Conservation (phyloP, 2,888 invertebrate species). For the Stenolophus ochropezus region DNA sequence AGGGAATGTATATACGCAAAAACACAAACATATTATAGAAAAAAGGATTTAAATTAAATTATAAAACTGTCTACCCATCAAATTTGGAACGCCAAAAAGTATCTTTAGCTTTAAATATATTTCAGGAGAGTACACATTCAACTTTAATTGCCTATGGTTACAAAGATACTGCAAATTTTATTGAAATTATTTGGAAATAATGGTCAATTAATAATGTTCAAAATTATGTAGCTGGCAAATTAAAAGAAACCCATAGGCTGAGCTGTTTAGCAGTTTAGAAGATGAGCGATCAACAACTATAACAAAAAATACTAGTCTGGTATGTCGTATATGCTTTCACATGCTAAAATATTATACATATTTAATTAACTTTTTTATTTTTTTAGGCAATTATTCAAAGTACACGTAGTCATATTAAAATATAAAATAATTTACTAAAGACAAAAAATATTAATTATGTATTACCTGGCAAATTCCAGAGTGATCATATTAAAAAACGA, state of each 20-base stretch:
- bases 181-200: neutral
- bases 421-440: neutral
- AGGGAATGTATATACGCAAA: neutral
- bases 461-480: neutral
- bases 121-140: slow-evolving; percentile 5
- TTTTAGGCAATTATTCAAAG: neutral
- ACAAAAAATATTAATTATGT: neutral
- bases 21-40: neutral
- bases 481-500: neutral
- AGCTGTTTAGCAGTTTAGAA: neutral
- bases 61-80: neutral
- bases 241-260: neutral
- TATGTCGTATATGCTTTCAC: neutral
- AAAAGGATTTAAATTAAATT: slow-evolving; percentile 4
- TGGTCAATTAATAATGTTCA: neutral
- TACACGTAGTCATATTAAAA: neutral
- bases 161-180: slow-evolving; percentile 12
- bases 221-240: neutral
- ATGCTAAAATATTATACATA: neutral
- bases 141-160: neutral
- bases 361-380: neutral
- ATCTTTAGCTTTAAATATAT: slow-evolving; percentile 13
- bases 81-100: slow-evolving; percentile 1
- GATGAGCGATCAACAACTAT: neutral
- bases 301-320: slow-evolving; percentile 9